Evolutionary conservation across 2,888 invertebrate species (phyloP), one percentile per base, ranked within the genome.

Genomic region (Alloplasta piceator): DNA sequence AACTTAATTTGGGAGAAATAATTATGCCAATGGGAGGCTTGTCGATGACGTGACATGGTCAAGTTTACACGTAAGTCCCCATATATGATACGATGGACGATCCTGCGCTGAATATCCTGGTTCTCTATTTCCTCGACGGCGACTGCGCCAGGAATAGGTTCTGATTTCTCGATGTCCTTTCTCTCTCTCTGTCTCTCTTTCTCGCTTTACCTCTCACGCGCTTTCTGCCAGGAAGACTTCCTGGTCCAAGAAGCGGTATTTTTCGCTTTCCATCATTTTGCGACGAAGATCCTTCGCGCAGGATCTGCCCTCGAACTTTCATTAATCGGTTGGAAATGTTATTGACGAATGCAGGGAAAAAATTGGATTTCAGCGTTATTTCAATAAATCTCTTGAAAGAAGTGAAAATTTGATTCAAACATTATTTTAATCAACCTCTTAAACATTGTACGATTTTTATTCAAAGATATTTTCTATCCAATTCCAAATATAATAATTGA

Each of bases 131-230:
- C 70, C 61, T 48, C 48, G 68, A 61, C 38, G 55, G 82, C 71
- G 61, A 80, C 75, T 78, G 72, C 82, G 78, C 72, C 78, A 81
- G 84, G 70, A 83, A 82, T 70, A 79, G 55, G 67, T 76, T 83
- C 81, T 85, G 83, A 84, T 81, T 83, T 84, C 82, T 81, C 82
- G 82, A 85, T 83, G 80, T 60, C 83, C 83, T 80, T 71, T 63
- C 36, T 78, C 71, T 48, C 38, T 58, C 56, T 78, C 71, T 48
- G 16, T 58, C 56, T 46, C 48, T 16, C 60, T 63, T 56, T 48
- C 43, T 48, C 48, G 14, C 63, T 56, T 12, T 70, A 39, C 80
- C 66, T 50, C 71, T 81, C 83, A 77, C 66, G 56, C 71, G 80
- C 83, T 73, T 56, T 5, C 75, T 67, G 52, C 68, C 67, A 41